Base-by-base conservation (phyloP, 2,113 vertebrate species). In the Burhinus oedicnemus region DNA sequence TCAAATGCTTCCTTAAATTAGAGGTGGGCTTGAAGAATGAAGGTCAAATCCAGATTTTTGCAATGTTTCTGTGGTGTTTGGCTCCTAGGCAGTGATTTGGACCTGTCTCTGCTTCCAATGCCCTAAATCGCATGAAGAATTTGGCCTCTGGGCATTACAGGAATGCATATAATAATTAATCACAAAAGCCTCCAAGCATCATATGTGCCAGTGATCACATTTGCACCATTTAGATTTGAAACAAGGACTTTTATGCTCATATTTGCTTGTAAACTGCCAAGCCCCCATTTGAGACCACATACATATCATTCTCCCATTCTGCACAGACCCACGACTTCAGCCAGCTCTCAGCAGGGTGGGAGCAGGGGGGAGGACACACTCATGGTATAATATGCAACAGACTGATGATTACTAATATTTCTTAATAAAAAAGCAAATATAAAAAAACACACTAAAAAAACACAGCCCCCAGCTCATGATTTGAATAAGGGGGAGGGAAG, bases 401-500 rank as follows among this genome's bases (percentile, higher is more conserved):
- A 38, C 55, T 75, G 87, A 96, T 81, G 82, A 93, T 85, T 87
- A 93, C 89, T 94, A 88, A 83, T 93, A 86, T 88, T 96, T 93
- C 87, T 62, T 83, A 93, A 83, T 88, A 88, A 95, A 95, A 95
- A 95, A 69, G 5, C 36, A 76, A 23, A 69, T 42, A 89, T 74
- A 57, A 80, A 64, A 72, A 29, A 4, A 2, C 27, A 1, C 3
- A 30, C 61, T 42, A 71, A 89, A 94, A 93, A 71, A 45, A 4
- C 30, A 62, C 82, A 90, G 91, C 95, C 96, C 71, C 51, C 68
- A 94, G 97, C 95, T 94, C 75, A 55, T 49, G 45, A 94, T 96
- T 93, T 94, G 93, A 96, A 94, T 94, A 93, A 96, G 44, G 78
- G 79, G 95, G 91, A 97, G 94, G 79, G 96, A 89, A 78, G 83